Evolutionary conservation across 2,888 invertebrate species (phyloP), one percentile per base, ranked within the genome.

Genomic region (Eupithecia subumbrata): DNA sequence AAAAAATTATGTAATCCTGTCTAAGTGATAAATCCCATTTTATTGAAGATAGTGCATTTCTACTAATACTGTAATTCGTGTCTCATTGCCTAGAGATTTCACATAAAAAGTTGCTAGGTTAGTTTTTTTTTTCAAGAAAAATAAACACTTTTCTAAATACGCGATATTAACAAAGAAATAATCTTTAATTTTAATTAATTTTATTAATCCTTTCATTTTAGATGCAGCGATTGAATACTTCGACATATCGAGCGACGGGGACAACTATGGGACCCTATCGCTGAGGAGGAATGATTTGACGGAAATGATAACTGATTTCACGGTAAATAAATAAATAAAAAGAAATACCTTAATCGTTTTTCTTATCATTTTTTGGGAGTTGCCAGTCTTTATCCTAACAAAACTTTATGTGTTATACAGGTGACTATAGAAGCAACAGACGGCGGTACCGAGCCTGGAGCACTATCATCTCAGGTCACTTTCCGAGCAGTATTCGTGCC

Each of bases 361-460:
- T 37, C 37, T 5, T 4, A 37, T 37, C 0, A 37, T 7, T 37
- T 37, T 37, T 37, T 37, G 37, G 7, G 5, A 37, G 37, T 37
- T 4, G 5, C 0, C 5, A 37, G 37, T 37, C 7, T 37, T 5
- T 52, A 52, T 56, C 52, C n/a, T 22, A 11, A 56, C 52, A 9
- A 25, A 56, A 60, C 25, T 60, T 52, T 14, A n/a, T 22, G 22
- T 56, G 22, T 11, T 56, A 34, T 12, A n/a, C 77, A 96, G 95
- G 84, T 96, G 22, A 93, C 89, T 9, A 86, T 96, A 69, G 89
- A 89, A 43, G 95, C 94, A 0, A 91, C 90, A 4, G 95, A 96
- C 82, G 92, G 94, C 8, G 95, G 95, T 1, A 90, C 88, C 0
- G 91, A 91, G 8, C 93, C 94, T 0, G 85, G 84, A 0, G 82